Percentiles rank a stretch among this genome's conserved stretches.
These are phyloP conservation scores for Phyllostomus hastatus DNA, from an alignment of 2,113 vertebrate species.

Conservation along the genomic window DNA sequence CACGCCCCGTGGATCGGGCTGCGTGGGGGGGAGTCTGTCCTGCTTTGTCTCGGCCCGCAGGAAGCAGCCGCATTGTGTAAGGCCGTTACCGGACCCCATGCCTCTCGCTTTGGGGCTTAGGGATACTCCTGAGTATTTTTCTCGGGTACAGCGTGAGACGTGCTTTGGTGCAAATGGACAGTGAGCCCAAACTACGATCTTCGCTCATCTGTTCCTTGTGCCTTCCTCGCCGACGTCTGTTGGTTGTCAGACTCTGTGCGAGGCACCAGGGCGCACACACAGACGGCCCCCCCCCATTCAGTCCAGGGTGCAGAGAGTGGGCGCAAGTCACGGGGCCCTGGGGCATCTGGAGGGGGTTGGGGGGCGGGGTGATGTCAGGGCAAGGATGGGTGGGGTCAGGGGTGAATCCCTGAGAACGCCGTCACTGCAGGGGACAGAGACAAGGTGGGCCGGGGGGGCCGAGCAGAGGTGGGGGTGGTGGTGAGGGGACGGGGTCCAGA, in stretches of 20 bases:
- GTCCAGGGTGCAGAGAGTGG: neutral
- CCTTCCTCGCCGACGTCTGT: neutral
- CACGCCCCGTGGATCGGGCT: neutral
- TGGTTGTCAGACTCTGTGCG: neutral
- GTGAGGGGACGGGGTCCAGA: neutral
- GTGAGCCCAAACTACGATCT: neutral
- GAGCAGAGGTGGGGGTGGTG: too few species aligned
- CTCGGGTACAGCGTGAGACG: neutral
- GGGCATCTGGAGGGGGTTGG: neutral
- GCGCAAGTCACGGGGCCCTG: neutral
- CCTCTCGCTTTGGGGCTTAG: neutral
- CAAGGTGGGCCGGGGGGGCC: neutral
- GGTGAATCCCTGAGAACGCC: neutral
- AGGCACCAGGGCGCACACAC: too few species aligned
- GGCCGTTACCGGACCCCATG: neutral
- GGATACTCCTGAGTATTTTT: neutral
- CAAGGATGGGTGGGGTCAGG: neutral
- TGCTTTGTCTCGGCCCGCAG: neutral
- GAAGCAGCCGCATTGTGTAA: neutral
- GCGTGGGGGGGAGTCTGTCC: too few species aligned
- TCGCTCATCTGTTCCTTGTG: neutral
- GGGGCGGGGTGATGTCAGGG: too few species aligned
- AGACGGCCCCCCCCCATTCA: too few species aligned
- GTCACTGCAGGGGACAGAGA: too few species aligned
- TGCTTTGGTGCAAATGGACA: neutral